Conservation (phyloP, 2,797 vertebrate genomes). For the Ibycter americanus region DNA sequence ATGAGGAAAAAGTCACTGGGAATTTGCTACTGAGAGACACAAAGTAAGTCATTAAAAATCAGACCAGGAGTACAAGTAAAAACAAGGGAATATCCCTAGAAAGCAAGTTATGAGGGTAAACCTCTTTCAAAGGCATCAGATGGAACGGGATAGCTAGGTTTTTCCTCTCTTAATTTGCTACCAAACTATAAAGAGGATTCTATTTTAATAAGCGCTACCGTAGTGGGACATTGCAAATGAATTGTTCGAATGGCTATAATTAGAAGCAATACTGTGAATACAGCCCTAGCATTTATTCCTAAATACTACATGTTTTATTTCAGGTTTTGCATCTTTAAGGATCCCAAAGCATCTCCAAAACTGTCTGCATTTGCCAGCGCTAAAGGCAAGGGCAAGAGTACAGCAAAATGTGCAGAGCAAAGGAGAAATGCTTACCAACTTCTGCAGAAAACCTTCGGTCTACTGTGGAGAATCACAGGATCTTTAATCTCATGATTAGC, state of each 20-base stretch:
- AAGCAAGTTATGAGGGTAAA: conserved; percentile 10
- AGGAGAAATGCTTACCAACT: background rate
- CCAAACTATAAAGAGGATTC: background rate
- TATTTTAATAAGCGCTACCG: background rate
- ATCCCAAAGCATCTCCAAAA: conserved; percentile 3
- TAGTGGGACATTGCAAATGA: background rate
- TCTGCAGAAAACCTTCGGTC: background rate
- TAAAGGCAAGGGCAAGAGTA: conserved; percentile 17
- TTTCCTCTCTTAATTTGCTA: background rate
- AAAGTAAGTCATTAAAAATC: background rate
- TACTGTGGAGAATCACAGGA: background rate
- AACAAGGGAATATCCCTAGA: background rate
- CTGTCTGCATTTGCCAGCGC: background rate
- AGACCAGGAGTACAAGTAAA: background rate
- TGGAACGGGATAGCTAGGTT: background rate
- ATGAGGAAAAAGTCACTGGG: conserved; percentile 4
- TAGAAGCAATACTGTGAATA: background rate
- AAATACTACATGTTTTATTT: background rate
- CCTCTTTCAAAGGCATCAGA: background rate
- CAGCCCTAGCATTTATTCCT: background rate
- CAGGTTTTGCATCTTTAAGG: conserved; percentile 27
- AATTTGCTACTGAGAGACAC: background rate
- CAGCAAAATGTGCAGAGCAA: background rate
- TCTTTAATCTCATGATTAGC: background rate
- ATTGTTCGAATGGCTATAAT: background rate